Percentiles rank a stretch among this genome's conserved stretches.
phyloP scores from a whole-genome alignment of 2,888 invertebrate species.

The Blastobasis lacticolella region DNA sequence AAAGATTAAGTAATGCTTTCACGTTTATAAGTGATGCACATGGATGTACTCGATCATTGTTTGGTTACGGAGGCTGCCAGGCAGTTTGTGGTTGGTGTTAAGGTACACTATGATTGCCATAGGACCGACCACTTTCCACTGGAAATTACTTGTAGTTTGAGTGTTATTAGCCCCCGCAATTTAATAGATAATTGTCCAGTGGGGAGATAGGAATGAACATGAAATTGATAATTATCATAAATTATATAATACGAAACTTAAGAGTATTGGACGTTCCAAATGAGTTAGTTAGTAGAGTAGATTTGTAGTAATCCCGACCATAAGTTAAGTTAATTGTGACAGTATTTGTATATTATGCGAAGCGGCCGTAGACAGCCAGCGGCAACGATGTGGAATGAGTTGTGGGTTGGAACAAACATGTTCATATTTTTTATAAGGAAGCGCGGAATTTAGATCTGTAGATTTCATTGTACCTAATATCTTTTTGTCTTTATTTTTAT shows the following conservation, averaged over 20 bases:
- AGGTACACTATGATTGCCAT: constrained; percentile 5
- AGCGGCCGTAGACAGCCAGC: neutral
- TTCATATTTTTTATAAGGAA: constrained; percentile 1
- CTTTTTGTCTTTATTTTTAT: too few relatives aligned
- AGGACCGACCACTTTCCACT: constrained; percentile 15
- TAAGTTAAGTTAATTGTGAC: constrained; percentile 2
- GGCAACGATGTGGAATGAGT: neutral
- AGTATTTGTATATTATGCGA: constrained; percentile 3
- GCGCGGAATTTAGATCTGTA: too few relatives aligned
- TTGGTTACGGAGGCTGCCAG: too few relatives aligned
- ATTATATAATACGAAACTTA: neutral
- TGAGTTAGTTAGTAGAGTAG: too few relatives aligned
- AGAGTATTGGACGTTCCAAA: neutral
- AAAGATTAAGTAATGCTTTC: too few relatives aligned
- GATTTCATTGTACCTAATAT: too few relatives aligned
- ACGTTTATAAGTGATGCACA: too few relatives aligned
- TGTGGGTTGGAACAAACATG: constrained; percentile 3
- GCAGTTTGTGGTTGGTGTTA: neutral
- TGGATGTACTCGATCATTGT: too few relatives aligned
- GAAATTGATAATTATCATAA: neutral
- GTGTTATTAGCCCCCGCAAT: neutral
- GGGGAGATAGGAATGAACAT: neutral
- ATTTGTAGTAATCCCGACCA: neutral
- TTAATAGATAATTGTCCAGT: neutral
- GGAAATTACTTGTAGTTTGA: neutral